Base-by-base conservation (phyloP, 2,113 vertebrate genomes). In the Corvus hawaiiensis region DNA sequence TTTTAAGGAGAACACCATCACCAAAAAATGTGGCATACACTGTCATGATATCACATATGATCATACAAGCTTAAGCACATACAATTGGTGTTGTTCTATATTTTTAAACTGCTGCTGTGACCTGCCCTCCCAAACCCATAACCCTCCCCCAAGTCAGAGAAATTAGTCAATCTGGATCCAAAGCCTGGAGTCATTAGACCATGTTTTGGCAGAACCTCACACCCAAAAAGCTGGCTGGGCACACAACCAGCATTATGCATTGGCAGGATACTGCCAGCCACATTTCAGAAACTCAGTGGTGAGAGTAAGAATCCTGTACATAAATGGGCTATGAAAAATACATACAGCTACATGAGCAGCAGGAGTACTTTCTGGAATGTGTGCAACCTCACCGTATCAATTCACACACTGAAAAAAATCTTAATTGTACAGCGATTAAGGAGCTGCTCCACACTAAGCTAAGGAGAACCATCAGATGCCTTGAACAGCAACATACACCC, bases 151-250 rank as follows among this genome's bases (percentile, higher is more conserved):
- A 11, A 28, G 6, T 33, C 7, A 56, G 43, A 91, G 55, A 93
- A 91, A 76, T 89, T 8, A 73, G 77, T 62, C 69, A 61, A 96
- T 87, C 49, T 69, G 56, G 26, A 95, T 96, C 83, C 68, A 96
- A 94, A 96, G 72, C 80, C 95, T 63, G 91, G 80, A 95, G 97
- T 96, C 95, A 97, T 97, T 97, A 96, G 76, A 92, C 96, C 97
- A 96, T n/a, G 4, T 96, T 94, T 95, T 98, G 97, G 97, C 97
- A 98, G 96, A 98, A 96, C 96, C 69, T 95, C 93, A 96, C 93
- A 89, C 81, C 84, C 82, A 55, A 80, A 93, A 76, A 84, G 37
- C 56, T 77, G 97, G 41, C 75, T 96, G 94, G 97, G 97, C 97
- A 96, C 67, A 23, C 56, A 92, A 97, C 96, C 97, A 98, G 97